phyloP scores from a whole-genome alignment of 2,888 invertebrate genomes.

The Galeruca laticollis region DNA sequence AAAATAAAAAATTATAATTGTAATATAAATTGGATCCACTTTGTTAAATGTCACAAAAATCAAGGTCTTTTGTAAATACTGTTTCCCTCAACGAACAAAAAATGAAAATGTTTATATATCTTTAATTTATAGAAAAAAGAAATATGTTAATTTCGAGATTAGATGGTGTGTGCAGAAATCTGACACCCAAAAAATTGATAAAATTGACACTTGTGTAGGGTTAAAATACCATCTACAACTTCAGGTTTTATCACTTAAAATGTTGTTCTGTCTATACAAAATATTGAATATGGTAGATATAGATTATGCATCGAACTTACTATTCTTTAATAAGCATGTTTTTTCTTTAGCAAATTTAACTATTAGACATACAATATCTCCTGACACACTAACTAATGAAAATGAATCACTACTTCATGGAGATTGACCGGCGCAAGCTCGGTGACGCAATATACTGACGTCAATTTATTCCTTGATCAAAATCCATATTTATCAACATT shows the following conservation, averaged over 20 bases:
- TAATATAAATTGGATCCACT: conserved; percentile 45
- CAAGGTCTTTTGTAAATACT: conserved; percentile 40
- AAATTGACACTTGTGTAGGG: conserved; percentile 43
- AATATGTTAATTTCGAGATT: neutral
- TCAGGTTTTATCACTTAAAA: conserved; percentile 31
- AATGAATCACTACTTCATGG: conserved; percentile 70
- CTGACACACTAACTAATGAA: conserved; percentile 62
- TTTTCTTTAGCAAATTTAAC: conserved; percentile 58
- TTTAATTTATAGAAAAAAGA: conserved; percentile 1
- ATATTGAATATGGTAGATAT: neutral
- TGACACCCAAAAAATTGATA: conserved; percentile 42
- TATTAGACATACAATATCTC: conserved; percentile 54
- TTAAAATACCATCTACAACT: conserved; percentile 38
- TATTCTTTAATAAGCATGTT: conserved; percentile 80
- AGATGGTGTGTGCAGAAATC: conserved; percentile 33
- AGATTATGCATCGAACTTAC: conserved; percentile 68
- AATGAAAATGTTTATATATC: conserved; percentile 16
- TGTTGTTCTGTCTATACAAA: neutral
- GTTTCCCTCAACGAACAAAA: neutral
- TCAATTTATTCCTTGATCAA: conserved; percentile 60
- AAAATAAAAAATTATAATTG: conserved; percentile 65
- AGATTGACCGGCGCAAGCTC: conserved; percentile 73
- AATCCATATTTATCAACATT: conserved; percentile 29
- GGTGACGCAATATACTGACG: conserved; percentile 76
- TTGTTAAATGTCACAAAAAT: conserved; percentile 47